Evolutionary conservation across 1,140 invertebrate species (phyloP), one percentile per base, ranked within the genome.

Genomic region (Bombus picipes): DNA sequence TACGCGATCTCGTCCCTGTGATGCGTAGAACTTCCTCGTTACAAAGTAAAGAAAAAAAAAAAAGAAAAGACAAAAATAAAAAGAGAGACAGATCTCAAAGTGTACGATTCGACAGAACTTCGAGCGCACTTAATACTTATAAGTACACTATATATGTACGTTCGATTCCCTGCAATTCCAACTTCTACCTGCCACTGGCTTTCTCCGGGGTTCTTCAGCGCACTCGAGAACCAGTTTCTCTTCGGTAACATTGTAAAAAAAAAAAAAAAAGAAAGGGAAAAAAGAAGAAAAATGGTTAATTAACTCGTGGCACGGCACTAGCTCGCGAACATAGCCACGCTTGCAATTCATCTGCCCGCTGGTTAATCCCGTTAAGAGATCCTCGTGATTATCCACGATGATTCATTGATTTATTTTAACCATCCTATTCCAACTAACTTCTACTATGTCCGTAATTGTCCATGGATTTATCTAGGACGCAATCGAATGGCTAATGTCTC

Each of bases 391-490:
- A 83, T 83, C 72, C 22, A 32, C 6, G 34, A 59, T 86, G 83
- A 86, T 83, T 79, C 71, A 87, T 83, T 71, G 87, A 87, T 89
- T 81, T 84, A 91, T 92, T 90, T 93, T 92, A 91, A 89, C 80
- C 88, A 81, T 76, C 41, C 41, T 83, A 76, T 18, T n/a, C 53
- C 28, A 12, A 39, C 76, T 37, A n/a, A 13, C n/a, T 18, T 62
- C 59, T 62, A 62, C 28, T 62, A 62, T 8, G 15, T n/a, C 8
- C 37, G 74, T 57, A 34, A 66, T 66, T 78, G 43, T 70, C 5
- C 34, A 5, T 15, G 41, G 70, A 71, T 71, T 41, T 41, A 71
- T 71, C 70, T 71, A 41, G 70, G 70, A 41, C 25, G 9, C 37
- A 9, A 28, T 70, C 10, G 70, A 41, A 41, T 43, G n/a, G 10